phyloP scores from a whole-genome alignment of 37 sponge, comb jelly and placozoan species.

The Halisarca cf. caerulea region DNA sequence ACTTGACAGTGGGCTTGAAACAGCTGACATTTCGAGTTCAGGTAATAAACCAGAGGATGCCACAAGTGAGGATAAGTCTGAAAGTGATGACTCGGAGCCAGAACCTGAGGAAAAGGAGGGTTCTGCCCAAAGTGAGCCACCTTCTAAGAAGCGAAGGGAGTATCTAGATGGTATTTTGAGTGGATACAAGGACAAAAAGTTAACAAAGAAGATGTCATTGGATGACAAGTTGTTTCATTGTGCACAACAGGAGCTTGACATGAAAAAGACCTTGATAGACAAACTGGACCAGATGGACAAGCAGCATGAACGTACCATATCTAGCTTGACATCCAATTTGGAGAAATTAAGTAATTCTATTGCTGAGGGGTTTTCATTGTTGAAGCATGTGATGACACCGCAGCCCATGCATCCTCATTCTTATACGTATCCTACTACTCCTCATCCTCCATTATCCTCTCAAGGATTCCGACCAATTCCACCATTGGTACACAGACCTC shows the following conservation, averaged over 20 bases:
- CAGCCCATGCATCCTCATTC: not conserved
- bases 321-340: not conserved
- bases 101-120: no score
- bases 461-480: no score
- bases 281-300: constrained; percentile 10
- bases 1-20: no score
- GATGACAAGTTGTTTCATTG: not conserved
- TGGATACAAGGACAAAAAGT: not conserved
- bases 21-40: no score
- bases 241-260: constrained; percentile 1
- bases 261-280: constrained; percentile 2
- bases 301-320: not conserved
- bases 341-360: not conserved
- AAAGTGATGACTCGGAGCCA: no score
- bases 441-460: no score
- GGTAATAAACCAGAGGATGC: no score
- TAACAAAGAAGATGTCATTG: not conserved
- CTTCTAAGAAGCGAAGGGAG: no score
- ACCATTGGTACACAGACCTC: no score
- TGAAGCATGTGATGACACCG: not conserved
- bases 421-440: no score
- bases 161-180: not conserved
- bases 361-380: constrained; percentile 3
- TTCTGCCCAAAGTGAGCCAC: no score
- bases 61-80: no score